A percentile compares a stretch with the other conserved stretches of the same genome.
These are phyloP conservation scores for Poeciliopsis paucimaculata DNA, from an alignment of 2,797 vertebrate genomes.

Conservation along the genomic window DNA sequence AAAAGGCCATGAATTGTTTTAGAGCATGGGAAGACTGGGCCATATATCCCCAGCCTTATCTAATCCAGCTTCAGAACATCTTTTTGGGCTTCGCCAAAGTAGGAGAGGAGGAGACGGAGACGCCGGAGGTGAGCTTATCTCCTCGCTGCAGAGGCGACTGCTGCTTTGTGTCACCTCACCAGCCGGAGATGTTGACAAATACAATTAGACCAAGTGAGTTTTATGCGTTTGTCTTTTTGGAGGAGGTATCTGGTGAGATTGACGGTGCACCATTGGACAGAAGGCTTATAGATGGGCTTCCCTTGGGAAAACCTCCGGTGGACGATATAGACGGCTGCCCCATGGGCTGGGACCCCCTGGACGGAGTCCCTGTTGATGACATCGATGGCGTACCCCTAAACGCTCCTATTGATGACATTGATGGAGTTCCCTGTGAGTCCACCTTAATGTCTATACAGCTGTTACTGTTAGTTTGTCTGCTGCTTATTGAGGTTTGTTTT, in stretches of 20 bases:
- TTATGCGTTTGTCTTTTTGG: conserved; percentile 1
- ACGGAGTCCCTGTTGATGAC: conserved; percentile 82
- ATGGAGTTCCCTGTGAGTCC: conserved; percentile 83
- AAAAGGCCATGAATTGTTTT: conserved; percentile 85
- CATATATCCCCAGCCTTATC: conserved; percentile 83
- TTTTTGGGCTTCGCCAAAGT: conserved; percentile 82
- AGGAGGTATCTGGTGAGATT: conserved; percentile 67
- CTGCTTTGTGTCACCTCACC: background rate
- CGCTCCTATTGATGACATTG: conserved; percentile 79
- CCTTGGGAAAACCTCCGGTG: conserved; percentile 57
- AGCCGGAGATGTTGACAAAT: background rate
- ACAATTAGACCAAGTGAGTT: background rate
- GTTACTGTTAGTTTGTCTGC: background rate
- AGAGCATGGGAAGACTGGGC: conserved; percentile 88
- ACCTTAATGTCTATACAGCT: background rate
- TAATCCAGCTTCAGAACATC: conserved; percentile 86
- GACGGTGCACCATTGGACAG: conserved; percentile 74
- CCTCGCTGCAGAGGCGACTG: background rate
- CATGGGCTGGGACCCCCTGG: conserved; percentile 81
- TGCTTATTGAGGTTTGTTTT: conserved; percentile 5
- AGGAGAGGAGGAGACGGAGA: conserved; percentile 72
- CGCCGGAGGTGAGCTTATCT: conserved; percentile 65
- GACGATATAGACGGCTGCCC: conserved; percentile 84
- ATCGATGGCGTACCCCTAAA: conserved; percentile 83
- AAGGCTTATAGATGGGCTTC: conserved; percentile 60